These are phyloP conservation scores for Alcis repandata DNA, from an alignment of 2,888 invertebrate species.

Conservation along the genomic window DNA sequence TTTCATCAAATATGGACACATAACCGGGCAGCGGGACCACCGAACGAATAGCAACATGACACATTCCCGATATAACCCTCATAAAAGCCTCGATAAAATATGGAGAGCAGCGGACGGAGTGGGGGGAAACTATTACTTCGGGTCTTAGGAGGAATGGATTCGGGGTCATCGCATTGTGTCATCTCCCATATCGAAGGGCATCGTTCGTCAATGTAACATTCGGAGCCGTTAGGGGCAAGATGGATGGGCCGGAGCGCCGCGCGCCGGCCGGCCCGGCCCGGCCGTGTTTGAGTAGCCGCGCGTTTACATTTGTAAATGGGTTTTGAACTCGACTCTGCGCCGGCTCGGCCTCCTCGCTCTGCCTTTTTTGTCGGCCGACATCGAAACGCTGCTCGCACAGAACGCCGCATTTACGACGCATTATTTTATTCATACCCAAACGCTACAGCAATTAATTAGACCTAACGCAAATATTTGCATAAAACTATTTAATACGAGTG, in stretches of 20 bases:
- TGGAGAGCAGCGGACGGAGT: conserved; percentile 70
- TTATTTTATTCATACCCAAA: conserved; percentile 47
- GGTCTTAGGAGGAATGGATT: conserved; percentile 72
- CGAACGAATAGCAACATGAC: conserved; percentile 70
- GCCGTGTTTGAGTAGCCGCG: conserved; percentile 47
- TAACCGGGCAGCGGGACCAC: conserved; percentile 58
- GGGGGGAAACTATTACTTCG: conserved; percentile 73
- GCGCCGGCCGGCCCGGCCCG: conserved; percentile 42
- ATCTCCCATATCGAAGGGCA: conserved; percentile 75
- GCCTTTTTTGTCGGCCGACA: not conserved
- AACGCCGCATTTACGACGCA: conserved; percentile 40
- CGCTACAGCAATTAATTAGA: conserved; percentile 52
- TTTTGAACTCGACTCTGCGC: conserved; percentile 56
- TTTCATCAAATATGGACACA: conserved; percentile 77
- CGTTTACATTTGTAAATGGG: conserved; percentile 74
- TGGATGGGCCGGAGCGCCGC: conserved; percentile 65
- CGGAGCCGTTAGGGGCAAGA: conserved; percentile 64
- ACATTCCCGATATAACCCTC: conserved; percentile 76
- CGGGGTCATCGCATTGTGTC: conserved; percentile 82
- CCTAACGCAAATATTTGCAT: conserved; percentile 53
- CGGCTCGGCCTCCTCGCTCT: not conserved
- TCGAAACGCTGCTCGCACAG: conserved; percentile 22
- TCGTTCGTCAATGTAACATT: conserved; percentile 71
- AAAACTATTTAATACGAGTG: conserved; percentile 55
- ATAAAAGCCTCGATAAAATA: conserved; percentile 79